phyloP scores from a whole-genome alignment of 2,797 vertebrate genomes.

The Chiloscyllium punctatum region DNA sequence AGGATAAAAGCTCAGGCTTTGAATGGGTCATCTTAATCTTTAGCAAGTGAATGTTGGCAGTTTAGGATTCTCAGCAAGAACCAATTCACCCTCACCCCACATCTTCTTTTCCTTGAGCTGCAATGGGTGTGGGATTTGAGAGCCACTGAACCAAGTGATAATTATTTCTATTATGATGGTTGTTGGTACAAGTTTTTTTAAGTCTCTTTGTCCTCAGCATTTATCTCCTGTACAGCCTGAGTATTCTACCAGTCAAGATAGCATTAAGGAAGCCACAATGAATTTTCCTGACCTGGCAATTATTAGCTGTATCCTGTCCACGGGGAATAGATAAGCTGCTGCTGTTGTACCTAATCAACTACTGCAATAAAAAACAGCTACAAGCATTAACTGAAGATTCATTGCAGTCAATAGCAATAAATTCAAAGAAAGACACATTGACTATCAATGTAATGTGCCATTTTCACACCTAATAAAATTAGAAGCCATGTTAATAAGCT shows the following conservation, averaged over 20 bases:
- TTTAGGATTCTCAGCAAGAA: conserved; percentile 54
- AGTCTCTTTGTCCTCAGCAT: conserved; percentile 70
- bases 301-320: conserved; percentile 66
- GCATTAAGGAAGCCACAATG: conserved; percentile 61
- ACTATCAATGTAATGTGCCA: conserved; percentile 66
- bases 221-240: conserved; percentile 66
- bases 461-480: conserved; percentile 56
- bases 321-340: conserved; percentile 52
- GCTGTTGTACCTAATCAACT: conserved; percentile 42
- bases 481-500: conserved; percentile 66
- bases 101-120: conserved; percentile 58
- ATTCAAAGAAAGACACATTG: conserved; percentile 59
- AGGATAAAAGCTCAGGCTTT: conserved; percentile 62
- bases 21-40: conserved; percentile 68
- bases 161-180: conserved; percentile 69
- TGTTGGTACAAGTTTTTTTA: conserved; percentile 58
- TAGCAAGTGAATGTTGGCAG: conserved; percentile 71
- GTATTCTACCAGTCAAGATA: conserved; percentile 66
- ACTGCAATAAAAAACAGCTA: conserved; percentile 42
- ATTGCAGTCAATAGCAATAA: conserved; percentile 59
- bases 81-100: conserved; percentile 50
- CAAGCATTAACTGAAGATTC: conserved; percentile 47
- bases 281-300: conserved; percentile 60
- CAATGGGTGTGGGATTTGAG: conserved; percentile 57
- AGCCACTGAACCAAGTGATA: conserved; percentile 62